These are phyloP conservation scores for Marcusenius ussheri DNA, from an alignment of 2,113 vertebrate genomes.

Conservation along the genomic window DNA sequence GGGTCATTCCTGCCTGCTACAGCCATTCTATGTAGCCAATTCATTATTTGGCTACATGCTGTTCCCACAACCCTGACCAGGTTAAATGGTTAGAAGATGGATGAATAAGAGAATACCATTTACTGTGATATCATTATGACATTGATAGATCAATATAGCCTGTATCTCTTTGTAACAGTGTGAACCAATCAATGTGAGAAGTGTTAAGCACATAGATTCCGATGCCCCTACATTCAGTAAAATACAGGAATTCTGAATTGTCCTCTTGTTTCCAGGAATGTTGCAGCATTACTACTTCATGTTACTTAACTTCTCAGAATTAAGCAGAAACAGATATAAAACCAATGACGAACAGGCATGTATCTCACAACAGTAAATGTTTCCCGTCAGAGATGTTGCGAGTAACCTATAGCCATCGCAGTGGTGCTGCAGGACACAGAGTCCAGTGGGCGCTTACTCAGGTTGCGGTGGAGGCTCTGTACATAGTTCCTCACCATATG, in stretches of 20 bases:
- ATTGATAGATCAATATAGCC: background rate
- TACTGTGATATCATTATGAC: background rate
- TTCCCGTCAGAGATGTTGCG: background rate
- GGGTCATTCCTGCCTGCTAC: background rate
- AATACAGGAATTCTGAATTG: background rate
- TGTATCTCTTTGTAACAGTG: background rate
- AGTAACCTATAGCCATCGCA: background rate
- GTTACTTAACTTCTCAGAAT: background rate
- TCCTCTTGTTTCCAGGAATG: background rate
- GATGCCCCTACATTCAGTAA: background rate
- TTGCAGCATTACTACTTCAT: background rate
- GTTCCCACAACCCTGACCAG: background rate
- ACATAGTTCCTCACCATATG: slow-evolving; percentile 75
- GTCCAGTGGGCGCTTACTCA: background rate
- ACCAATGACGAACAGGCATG: background rate
- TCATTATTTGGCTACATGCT: background rate
- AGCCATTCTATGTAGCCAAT: background rate
- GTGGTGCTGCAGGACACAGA: background rate
- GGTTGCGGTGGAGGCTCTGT: background rate
- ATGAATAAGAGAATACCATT: background rate
- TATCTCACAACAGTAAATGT: background rate
- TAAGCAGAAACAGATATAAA: background rate
- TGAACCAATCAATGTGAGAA: background rate
- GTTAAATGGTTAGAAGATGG: background rate
- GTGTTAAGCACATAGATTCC: background rate